Evolutionary conservation across 2,888 invertebrate genomes (phyloP).

Genomic region (Acanthosepion esculentum): DNA sequence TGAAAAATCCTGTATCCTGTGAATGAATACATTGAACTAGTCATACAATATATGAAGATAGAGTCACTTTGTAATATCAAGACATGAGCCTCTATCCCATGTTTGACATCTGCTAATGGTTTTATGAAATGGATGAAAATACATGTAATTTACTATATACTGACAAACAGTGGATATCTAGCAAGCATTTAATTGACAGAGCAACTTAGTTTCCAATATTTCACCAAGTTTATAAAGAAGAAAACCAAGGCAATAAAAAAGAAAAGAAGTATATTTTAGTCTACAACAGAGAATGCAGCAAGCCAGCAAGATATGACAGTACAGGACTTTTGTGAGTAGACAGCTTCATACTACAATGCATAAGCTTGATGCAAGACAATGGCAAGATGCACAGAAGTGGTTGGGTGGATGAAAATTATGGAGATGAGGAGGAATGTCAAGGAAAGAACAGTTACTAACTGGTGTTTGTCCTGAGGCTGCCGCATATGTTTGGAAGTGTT

Average conservation of each 20-base stretch:
- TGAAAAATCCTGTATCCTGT: too few species aligned
- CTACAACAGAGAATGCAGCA: not conserved
- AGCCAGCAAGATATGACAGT: too few species aligned
- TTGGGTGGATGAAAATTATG: not conserved
- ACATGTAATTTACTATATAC: not conserved
- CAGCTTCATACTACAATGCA: not conserved
- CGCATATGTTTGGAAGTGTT: constrained; percentile 43
- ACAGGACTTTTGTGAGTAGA: not conserved
- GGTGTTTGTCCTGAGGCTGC: constrained; percentile 43
- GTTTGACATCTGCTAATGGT: too few species aligned
- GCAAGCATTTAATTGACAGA: not conserved
- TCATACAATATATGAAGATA: too few species aligned
- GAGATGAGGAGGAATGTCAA: not conserved
- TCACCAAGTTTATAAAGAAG: not conserved
- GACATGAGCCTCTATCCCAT: too few species aligned
- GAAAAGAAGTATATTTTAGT: not conserved
- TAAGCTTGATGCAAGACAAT: not conserved
- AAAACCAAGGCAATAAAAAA: not conserved
- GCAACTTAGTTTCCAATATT: not conserved
- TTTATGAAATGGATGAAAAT: not conserved
- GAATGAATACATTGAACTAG: too few species aligned
- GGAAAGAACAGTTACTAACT: constrained; percentile 42
- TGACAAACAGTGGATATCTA: not conserved
- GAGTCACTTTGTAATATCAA: too few species aligned
- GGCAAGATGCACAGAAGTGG: not conserved